Conservation (phyloP, 2,113 vertebrate species). For the Onychostoma macrolepis region DNA sequence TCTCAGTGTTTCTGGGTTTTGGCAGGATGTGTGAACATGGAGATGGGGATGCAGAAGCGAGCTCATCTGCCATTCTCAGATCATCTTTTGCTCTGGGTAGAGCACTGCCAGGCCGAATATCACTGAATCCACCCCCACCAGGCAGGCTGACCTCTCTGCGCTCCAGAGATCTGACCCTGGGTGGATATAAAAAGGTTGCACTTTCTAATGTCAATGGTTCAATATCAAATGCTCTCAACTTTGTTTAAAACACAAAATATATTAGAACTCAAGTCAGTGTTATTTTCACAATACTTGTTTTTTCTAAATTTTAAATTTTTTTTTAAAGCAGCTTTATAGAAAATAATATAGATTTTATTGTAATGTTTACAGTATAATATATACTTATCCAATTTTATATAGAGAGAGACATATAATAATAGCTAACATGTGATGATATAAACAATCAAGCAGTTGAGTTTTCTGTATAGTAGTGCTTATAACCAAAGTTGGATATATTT, state of each 20-base stretch:
- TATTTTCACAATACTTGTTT: neutral
- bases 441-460: no score
- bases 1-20: constrained; percentile 19
- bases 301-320: no score
- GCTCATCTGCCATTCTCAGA: constrained; percentile 54
- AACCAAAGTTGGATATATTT: no score
- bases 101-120: constrained; percentile 54
- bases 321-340: neutral
- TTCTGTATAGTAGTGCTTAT: no score
- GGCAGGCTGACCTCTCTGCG: constrained; percentile 74
- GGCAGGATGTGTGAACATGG: constrained; percentile 62
- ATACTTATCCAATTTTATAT: no score
- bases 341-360: no score
- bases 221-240: neutral
- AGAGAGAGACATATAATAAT: no score
- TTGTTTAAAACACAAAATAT: neutral
- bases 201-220: neutral
- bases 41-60: constrained; percentile 40
- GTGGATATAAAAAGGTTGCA: constrained; percentile 70
- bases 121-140: constrained; percentile 60
- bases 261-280: neutral
- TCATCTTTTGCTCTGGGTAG: constrained; percentile 52
- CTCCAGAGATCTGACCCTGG: constrained; percentile 77
- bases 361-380: neutral
- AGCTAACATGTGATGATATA: no score